These are phyloP conservation scores for Cnemophilus loriae DNA, from an alignment of 2,113 vertebrate species.

Conservation along the genomic window DNA sequence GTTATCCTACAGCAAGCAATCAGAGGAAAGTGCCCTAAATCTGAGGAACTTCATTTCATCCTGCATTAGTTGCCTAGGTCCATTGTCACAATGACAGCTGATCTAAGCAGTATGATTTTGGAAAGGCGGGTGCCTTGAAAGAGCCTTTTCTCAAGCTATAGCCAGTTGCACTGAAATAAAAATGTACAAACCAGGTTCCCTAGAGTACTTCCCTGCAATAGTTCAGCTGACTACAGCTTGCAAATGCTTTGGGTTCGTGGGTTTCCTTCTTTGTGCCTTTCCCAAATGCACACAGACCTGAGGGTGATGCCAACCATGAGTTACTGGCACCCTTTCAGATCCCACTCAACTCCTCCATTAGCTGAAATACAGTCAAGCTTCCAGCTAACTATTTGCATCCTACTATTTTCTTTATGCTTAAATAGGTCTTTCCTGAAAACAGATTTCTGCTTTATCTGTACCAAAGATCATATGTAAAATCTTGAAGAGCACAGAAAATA, in stretches of 20 bases:
- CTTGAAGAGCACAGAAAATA: constrained; percentile 43
- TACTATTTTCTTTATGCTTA: constrained; percentile 43
- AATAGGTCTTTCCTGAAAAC: constrained; percentile 54
- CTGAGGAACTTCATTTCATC: not conserved
- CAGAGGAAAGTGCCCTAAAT: not conserved
- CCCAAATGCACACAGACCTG: not conserved
- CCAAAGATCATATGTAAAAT: constrained; percentile 53
- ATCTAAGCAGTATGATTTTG: not conserved
- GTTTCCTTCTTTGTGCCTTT: not conserved
- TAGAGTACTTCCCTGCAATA: not conserved
- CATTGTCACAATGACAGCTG: not conserved
- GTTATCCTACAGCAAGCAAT: not conserved
- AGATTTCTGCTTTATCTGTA: constrained; percentile 7
- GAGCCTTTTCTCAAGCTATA: not conserved
- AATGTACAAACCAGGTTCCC: not conserved
- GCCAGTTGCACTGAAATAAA: not conserved
- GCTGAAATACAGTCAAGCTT: constrained; percentile 15
- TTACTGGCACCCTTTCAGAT: not conserved
- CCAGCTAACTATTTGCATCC: constrained; percentile 42
- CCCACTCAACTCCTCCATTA: constrained; percentile 47
- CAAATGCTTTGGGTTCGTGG: not conserved
- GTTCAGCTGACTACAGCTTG: not conserved
- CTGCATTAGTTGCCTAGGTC: not conserved
- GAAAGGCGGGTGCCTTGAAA: not conserved
- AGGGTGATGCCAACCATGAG: not conserved